Evolutionary conservation across 2,797 vertebrate genomes (phyloP).

Genomic region (Tragelaphus oryx): DNA sequence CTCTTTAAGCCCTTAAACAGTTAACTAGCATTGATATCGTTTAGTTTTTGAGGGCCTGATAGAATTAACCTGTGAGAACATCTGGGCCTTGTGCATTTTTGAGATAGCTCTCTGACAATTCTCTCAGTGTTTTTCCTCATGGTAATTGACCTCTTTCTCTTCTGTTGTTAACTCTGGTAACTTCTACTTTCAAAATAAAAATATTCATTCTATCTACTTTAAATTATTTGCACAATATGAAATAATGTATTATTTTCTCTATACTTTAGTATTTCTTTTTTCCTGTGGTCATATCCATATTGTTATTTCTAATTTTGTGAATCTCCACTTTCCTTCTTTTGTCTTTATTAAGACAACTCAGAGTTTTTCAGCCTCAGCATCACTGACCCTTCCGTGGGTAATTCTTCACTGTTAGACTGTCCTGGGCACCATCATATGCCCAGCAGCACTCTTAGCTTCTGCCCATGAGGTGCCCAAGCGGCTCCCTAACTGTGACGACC

Average conservation of each 20-base stretch:
- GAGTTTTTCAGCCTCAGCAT: background rate
- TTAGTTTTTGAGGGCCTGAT: background rate
- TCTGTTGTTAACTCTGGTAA: background rate
- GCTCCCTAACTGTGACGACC: background rate
- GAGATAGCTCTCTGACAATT: background rate
- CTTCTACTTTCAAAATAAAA: background rate
- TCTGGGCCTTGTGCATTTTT: background rate
- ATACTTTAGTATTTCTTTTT: background rate
- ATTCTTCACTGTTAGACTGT: fast-evolving
- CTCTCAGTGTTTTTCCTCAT: background rate
- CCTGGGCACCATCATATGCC: fast-evolving
- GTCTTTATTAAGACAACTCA: background rate
- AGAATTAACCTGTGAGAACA: background rate
- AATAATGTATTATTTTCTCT: background rate
- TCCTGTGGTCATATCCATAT: too few species aligned
- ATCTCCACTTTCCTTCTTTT: background rate
- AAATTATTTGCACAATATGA: background rate
- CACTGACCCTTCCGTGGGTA: fast-evolving
- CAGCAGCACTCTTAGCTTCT: fast-evolving
- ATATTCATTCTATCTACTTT: background rate
- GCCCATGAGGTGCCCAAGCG: background rate
- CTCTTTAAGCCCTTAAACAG: background rate
- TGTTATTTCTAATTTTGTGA: background rate
- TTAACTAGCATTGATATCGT: background rate
- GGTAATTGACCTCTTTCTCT: background rate